Evolutionary conservation across 1,140 invertebrate genomes (phyloP).

Genomic region (Diplogasteroides magnus): DNA sequence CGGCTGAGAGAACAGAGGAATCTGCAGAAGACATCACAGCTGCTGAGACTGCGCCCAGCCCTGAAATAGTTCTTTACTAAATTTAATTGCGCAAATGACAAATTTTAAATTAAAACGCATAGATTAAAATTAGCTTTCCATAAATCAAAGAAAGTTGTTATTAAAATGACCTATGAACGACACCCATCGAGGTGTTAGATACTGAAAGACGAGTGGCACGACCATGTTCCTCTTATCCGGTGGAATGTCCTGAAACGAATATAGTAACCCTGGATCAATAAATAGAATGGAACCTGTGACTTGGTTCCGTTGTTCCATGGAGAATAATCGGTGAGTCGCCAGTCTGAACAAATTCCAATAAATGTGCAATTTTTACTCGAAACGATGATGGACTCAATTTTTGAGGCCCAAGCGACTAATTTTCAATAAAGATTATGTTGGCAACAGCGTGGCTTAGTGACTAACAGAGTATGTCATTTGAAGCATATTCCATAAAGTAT

Average conservation of each 20-base stretch:
- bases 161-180: constrained; percentile 72
- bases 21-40: constrained; percentile 95
- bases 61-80: constrained; percentile 22
- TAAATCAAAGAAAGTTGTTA: no score
- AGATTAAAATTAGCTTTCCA: no score
- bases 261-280: no score
- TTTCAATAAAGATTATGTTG: no score
- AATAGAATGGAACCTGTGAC: neutral
- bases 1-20: constrained; percentile 89
- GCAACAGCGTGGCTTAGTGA: no score
- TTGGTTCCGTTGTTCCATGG: constrained; percentile 55
- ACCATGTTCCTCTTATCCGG: constrained; percentile 80
- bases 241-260: constrained; percentile 33
- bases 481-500: no score
- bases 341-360: constrained; percentile 39
- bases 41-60: constrained; percentile 91
- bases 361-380: no score
- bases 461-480: no score
- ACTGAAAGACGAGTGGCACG: constrained; percentile 89
- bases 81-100: no score
- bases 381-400: no score
- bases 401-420: no score
- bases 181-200: constrained; percentile 81
- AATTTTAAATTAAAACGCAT: no score
- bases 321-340: constrained; percentile 46